Conservation (phyloP, 2,797 vertebrate species). For the Streptopelia turtur region DNA sequence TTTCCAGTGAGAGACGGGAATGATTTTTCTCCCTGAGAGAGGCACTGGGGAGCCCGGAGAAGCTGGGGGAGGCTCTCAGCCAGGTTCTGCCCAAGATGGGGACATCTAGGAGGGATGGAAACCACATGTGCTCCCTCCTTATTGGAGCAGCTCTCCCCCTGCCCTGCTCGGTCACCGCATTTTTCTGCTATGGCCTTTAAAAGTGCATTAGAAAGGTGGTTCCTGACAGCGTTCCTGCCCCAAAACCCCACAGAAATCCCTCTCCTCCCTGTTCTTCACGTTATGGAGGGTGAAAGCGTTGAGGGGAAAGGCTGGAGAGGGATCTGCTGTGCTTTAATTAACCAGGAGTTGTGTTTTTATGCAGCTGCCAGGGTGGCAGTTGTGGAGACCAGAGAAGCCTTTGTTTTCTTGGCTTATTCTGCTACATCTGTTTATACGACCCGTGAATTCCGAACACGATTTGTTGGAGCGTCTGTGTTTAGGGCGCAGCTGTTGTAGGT, state of each 20-base stretch:
- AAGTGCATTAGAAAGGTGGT: background rate
- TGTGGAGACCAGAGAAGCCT: background rate
- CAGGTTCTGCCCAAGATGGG: background rate
- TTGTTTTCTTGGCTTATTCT: background rate
- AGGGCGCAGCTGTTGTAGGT: background rate
- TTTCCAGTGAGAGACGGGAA: background rate
- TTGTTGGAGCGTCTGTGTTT: conserved; percentile 3
- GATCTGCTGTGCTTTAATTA: background rate
- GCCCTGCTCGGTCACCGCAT: background rate
- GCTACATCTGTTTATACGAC: background rate
- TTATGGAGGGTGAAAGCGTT: background rate
- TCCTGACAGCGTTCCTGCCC: background rate
- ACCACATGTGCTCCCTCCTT: background rate
- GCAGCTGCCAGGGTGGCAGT: background rate
- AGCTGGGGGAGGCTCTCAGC: background rate
- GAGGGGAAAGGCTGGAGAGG: background rate
- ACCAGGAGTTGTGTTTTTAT: background rate
- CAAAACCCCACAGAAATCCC: background rate
- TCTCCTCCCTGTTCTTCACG: rapidly evolving
- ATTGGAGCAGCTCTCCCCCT: background rate
- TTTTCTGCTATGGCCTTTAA: background rate
- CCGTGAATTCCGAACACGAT: background rate
- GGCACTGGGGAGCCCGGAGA: background rate
- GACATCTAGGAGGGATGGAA: background rate
- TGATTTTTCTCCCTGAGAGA: background rate